A percentile compares a stretch with the other conserved stretches of the same genome.
These are phyloP conservation scores for Brachionus paranguensis DNA, from an alignment of 1,140 invertebrate species.

Conservation along the genomic window DNA sequence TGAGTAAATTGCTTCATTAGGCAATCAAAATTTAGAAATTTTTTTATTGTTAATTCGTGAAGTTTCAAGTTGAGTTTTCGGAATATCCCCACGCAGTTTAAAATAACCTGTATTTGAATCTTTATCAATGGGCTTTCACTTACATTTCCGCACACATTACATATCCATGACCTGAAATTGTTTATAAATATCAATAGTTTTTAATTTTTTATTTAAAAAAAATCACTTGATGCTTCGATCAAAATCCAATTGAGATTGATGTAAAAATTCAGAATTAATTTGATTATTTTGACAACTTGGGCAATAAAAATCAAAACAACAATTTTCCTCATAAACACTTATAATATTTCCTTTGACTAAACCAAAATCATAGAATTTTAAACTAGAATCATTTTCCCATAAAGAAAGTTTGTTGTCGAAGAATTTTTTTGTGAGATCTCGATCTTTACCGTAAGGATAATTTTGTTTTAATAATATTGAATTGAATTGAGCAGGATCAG, in stretches of 20 bases:
- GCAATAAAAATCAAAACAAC: conserved; percentile 23
- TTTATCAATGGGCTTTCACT: not conserved
- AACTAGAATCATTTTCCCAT: not conserved
- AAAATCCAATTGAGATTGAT: not conserved
- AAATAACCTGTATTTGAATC: not conserved
- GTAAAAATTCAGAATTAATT: not conserved
- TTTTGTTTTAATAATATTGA: not conserved
- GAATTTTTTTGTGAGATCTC: not conserved
- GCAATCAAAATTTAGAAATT: not conserved
- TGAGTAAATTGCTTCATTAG: not conserved
- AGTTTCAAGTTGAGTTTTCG: not conserved
- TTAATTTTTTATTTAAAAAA: not conserved
- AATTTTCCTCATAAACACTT: conserved; percentile 9
- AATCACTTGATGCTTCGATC: not conserved
- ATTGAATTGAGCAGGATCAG: not conserved
- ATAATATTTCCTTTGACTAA: not conserved
- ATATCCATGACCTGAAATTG: not conserved
- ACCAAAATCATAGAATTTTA: not conserved
- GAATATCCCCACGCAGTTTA: not conserved
- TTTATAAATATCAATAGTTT: not conserved
- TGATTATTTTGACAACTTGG: not conserved
- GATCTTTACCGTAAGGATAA: too few relatives aligned
- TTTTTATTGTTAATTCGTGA: not conserved
- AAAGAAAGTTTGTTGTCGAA: not conserved
- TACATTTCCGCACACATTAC: not conserved